Evolutionary conservation across 2,888 invertebrate species (phyloP).

Genomic region (Homarus gammarus): DNA sequence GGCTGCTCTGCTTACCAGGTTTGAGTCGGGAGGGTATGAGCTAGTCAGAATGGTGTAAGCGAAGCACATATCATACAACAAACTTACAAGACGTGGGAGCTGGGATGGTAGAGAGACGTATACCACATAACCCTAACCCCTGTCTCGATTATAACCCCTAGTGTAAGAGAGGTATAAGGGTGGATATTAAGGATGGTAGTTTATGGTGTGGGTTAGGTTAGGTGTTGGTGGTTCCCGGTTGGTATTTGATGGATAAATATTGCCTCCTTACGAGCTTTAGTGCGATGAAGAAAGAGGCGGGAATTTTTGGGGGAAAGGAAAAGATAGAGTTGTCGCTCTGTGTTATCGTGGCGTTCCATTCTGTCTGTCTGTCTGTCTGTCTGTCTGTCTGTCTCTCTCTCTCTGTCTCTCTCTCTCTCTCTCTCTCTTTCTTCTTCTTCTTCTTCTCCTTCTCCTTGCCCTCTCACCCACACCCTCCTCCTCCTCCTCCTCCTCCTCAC

Average conservation of each 20-base stretch:
- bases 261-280: slow-evolving; percentile 70
- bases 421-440: neutral
- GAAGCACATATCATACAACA: slow-evolving; percentile 70
- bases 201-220: no score
- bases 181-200: no score
- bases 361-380: neutral
- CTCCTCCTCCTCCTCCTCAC: neutral
- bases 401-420: neutral
- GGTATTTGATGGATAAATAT: slow-evolving; percentile 71
- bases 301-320: slow-evolving; percentile 64
- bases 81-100: slow-evolving; percentile 63
- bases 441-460: neutral
- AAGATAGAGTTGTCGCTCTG: slow-evolving; percentile 62
- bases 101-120: slow-evolving; percentile 3
- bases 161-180: no score
- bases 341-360: slow-evolving; percentile 50
- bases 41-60: slow-evolving; percentile 66
- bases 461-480: neutral
- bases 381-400: neutral
- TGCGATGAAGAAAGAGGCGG: slow-evolving; percentile 71
- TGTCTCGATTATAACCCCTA: neutral
- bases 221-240: slow-evolving; percentile 34
- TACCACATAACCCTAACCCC: neutral
- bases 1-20: slow-evolving; percentile 46
- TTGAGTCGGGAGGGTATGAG: slow-evolving; percentile 59